Conservation (phyloP, 2,888 invertebrate species). For the Prosapia bicincta region DNA sequence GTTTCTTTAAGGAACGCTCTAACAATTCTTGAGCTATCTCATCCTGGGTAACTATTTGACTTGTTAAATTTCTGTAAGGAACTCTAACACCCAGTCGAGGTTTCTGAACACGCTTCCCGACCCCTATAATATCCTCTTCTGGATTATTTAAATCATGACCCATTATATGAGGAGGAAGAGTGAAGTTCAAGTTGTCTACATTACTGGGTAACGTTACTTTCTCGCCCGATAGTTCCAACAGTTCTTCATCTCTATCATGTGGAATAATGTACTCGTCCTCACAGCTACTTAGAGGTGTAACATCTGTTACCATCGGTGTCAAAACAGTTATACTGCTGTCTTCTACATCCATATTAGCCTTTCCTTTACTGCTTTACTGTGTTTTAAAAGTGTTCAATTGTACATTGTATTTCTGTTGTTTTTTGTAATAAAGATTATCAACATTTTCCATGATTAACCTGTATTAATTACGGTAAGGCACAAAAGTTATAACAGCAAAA, state of each 20-base stretch:
- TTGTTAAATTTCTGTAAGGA: slow-evolving; percentile 50
- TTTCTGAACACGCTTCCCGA: slow-evolving; percentile 46
- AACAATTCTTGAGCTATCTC: slow-evolving; percentile 55
- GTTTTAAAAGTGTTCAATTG: background rate
- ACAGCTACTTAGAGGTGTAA: background rate
- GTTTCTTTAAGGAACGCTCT: slow-evolving; percentile 50
- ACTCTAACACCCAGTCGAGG: slow-evolving; percentile 49
- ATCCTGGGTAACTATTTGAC: slow-evolving; percentile 53
- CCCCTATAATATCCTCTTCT: slow-evolving; percentile 42
- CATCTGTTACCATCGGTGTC: background rate
- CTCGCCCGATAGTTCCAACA: background rate
- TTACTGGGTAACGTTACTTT: background rate
- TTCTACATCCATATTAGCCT: background rate
- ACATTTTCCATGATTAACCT: background rate
- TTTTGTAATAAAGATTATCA: background rate
- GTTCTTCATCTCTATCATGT: background rate
- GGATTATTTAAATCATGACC: slow-evolving; percentile 48
- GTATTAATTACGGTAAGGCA: background rate
- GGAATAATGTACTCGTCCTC: background rate
- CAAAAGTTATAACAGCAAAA: background rate
- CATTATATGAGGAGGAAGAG: slow-evolving; percentile 44
- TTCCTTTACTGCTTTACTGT: background rate
- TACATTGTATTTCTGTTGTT: background rate
- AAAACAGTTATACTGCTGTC: background rate
- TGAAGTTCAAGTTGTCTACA: slow-evolving; percentile 6